A percentile compares a stretch with the other conserved stretches of the same genome.
Conservation (phyloP, 2,113 vertebrate genomes). For the Tiliqua scincoides region DNA sequence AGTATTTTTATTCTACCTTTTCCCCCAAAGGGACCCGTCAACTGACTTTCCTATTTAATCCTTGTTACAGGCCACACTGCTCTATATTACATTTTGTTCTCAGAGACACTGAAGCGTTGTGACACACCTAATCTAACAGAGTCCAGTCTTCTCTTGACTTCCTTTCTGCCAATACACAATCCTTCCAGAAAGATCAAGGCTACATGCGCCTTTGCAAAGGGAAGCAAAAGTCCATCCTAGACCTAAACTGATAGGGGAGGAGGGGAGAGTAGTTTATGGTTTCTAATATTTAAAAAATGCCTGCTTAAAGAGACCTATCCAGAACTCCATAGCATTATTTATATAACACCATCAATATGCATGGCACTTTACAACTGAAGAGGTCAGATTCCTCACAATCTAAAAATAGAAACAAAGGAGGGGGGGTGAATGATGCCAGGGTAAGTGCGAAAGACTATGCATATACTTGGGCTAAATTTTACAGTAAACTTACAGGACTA, state of each 20-base stretch:
- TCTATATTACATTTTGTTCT: neutral
- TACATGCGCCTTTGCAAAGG: neutral
- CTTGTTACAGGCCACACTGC: neutral
- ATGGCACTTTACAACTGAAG: no score
- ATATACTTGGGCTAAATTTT: no score
- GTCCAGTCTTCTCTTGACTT: neutral
- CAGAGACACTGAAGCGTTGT: neutral
- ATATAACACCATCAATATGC: neutral
- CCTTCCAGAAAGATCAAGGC: neutral
- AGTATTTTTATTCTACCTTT: no score
- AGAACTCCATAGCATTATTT: neutral
- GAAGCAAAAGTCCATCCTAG: neutral
- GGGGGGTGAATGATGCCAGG: no score
- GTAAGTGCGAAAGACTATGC: no score
- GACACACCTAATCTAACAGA: neutral
- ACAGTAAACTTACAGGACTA: no score
- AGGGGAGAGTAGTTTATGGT: neutral
- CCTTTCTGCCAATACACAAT: no score
- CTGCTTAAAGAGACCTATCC: neutral
- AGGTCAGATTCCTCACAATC: no score
- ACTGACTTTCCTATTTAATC: neutral
- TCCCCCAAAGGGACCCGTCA: no score
- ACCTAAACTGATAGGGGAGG: neutral
- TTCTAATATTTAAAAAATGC: neutral
- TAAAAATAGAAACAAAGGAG: no score